phyloP scores from a whole-genome alignment of 2,113 vertebrate genomes.

The Tringa solitaria region DNA sequence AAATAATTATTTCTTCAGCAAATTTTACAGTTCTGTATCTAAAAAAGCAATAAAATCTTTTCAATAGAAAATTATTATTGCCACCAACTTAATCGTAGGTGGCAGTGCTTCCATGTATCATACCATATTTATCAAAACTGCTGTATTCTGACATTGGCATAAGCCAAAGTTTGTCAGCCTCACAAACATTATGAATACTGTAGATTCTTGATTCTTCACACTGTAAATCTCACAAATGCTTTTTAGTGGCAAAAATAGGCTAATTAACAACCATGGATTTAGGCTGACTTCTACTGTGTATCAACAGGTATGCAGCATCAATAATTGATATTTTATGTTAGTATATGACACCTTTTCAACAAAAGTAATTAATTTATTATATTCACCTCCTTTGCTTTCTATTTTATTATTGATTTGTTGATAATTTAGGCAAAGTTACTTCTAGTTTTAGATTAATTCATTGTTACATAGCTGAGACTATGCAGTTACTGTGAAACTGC shows the following conservation, averaged over 20 bases:
- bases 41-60: not conserved
- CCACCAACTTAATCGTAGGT: not conserved
- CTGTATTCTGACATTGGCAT: not conserved
- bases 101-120: not conserved
- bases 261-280: not conserved
- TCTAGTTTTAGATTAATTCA: not conserved
- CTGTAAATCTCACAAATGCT: not conserved
- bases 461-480: not conserved
- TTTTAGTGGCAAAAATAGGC: not conserved
- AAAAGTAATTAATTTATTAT: not conserved
- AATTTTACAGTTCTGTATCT: not conserved
- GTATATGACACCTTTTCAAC: not conserved
- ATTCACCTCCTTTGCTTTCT: not conserved
- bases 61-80: not conserved
- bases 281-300: not conserved
- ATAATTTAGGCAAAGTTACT: not conserved
- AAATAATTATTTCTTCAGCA: not conserved
- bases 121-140: not conserved
- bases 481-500: not conserved
- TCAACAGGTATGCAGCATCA: not conserved
- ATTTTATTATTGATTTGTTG: not conserved
- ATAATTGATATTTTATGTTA: not conserved
- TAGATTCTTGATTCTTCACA: not conserved
- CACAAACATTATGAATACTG: not conserved
- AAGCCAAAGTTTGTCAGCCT: not conserved